A percentile compares a stretch with the other conserved stretches of the same genome.
Evolutionary conservation across 2,797 vertebrate species (phyloP).

Genomic region (Takifugu rubripes): DNA sequence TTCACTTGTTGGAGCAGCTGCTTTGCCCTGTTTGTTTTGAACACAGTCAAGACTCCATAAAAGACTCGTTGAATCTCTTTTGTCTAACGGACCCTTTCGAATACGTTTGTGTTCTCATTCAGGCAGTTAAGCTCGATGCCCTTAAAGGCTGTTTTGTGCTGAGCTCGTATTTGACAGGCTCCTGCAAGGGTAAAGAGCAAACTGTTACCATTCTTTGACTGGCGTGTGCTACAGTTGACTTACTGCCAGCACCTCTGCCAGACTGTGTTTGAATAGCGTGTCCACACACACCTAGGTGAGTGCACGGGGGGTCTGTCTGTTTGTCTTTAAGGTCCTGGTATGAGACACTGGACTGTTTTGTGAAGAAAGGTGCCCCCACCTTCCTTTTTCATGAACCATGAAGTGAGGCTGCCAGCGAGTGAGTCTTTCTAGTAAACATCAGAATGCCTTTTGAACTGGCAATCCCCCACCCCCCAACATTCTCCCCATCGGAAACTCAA

Average conservation of each 20-base stretch:
- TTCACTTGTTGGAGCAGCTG: constrained; percentile 72
- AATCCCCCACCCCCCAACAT: constrained; percentile 15
- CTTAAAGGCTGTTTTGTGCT: constrained; percentile 44
- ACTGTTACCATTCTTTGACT: constrained; percentile 64
- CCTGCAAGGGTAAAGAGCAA: constrained; percentile 66
- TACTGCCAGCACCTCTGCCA: constrained; percentile 50
- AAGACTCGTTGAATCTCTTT: constrained; percentile 57
- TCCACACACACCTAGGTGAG: constrained; percentile 48
- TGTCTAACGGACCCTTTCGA: constrained; percentile 26
- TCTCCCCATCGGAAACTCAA: constrained; percentile 35
- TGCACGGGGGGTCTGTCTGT: constrained; percentile 45
- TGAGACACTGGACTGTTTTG: constrained; percentile 51
- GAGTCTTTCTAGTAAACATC: constrained; percentile 61
- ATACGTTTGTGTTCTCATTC: constrained; percentile 12
- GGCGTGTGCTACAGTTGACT: constrained; percentile 65
- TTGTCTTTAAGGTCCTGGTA: constrained; percentile 58
- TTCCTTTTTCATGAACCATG: constrained; percentile 47
- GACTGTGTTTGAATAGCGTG: constrained; percentile 63
- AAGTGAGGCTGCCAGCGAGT: constrained; percentile 60
- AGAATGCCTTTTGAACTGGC: constrained; percentile 56
- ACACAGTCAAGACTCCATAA: constrained; percentile 50
- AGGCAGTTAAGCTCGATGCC: constrained; percentile 28
- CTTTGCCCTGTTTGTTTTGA: constrained; percentile 62
- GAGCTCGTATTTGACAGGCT: constrained; percentile 52
- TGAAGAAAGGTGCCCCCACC: constrained; percentile 41